Evolutionary conservation across 2,888 invertebrate species (phyloP).

Genomic region (Napeogenes inachia): DNA sequence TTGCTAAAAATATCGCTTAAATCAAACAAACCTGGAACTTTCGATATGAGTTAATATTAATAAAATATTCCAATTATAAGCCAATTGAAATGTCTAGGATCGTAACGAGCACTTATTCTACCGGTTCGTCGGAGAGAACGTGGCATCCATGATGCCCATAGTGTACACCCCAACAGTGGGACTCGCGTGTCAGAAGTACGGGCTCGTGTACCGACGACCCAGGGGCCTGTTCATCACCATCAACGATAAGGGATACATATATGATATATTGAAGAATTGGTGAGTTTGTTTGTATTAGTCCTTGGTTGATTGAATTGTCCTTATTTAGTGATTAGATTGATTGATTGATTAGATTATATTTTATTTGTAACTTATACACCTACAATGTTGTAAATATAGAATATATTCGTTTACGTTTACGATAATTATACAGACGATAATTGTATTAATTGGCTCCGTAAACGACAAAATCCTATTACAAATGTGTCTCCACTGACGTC

Average conservation of each 20-base stretch:
- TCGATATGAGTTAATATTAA: no score
- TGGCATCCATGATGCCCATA: slow-evolving; percentile 95
- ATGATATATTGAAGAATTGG: slow-evolving; percentile 96
- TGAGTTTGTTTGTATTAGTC: slow-evolving; percentile 53
- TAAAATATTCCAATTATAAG: not conserved
- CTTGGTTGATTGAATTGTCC: no score
- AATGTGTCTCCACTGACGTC: not conserved
- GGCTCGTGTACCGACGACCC: slow-evolving; percentile 92
- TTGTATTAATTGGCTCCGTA: not conserved
- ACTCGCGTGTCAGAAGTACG: slow-evolving; percentile 97
- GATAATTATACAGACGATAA: not conserved
- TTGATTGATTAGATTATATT: no score
- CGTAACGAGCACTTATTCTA: slow-evolving; percentile 98
- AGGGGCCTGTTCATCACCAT: slow-evolving; percentile 97
- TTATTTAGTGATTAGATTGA: no score
- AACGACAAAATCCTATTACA: not conserved
- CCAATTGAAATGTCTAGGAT: slow-evolving; percentile 80
- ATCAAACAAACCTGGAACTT: no score
- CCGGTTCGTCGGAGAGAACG: slow-evolving; percentile 90
- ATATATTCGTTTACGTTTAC: no score
- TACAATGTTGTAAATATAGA: no score
- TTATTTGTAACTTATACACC: no score
- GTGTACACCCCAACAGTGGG: slow-evolving; percentile 99
- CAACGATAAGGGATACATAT: slow-evolving; percentile 96
- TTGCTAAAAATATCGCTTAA: no score